These are phyloP conservation scores for Caenorhabditis imperialis DNA, from an alignment of 2,888 invertebrate species.

Conservation along the genomic window DNA sequence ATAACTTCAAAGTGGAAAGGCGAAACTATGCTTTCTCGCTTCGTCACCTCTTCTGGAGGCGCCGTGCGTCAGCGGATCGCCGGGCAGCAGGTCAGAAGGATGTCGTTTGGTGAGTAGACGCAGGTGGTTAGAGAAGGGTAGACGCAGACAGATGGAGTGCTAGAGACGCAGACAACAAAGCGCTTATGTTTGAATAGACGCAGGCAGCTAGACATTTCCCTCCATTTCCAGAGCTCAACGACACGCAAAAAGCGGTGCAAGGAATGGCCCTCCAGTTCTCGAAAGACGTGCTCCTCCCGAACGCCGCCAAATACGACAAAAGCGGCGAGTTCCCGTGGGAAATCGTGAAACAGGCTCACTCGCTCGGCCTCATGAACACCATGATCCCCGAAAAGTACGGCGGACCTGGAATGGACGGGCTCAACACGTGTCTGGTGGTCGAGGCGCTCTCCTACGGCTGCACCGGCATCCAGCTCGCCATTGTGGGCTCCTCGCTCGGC, in stretches of 20 bases:
- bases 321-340: constrained; percentile 92
- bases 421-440: constrained; percentile 82
- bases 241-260: constrained; percentile 84
- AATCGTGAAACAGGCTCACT: constrained; percentile 91
- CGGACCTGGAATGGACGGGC: constrained; percentile 85
- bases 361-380: constrained; percentile 88
- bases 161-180: no score
- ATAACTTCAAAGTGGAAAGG: no score
- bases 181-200: no score
- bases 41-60: no score
- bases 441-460: constrained; percentile 94
- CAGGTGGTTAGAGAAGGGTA: no score
- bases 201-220: no score
- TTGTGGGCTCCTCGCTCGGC: constrained; percentile 84
- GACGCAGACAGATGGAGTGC: no score
- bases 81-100: no score
- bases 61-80: no score
- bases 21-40: no score
- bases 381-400: constrained; percentile 84
- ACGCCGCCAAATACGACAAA: constrained; percentile 90
- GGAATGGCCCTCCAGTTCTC: constrained; percentile 90
- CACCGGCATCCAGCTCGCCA: constrained; percentile 90
- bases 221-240: constrained; percentile 66
- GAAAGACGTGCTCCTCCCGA: constrained; percentile 85
- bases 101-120: no score